These are phyloP conservation scores for Calephelis perditalis DNA, from an alignment of 2,888 invertebrate genomes.

Conservation along the genomic window DNA sequence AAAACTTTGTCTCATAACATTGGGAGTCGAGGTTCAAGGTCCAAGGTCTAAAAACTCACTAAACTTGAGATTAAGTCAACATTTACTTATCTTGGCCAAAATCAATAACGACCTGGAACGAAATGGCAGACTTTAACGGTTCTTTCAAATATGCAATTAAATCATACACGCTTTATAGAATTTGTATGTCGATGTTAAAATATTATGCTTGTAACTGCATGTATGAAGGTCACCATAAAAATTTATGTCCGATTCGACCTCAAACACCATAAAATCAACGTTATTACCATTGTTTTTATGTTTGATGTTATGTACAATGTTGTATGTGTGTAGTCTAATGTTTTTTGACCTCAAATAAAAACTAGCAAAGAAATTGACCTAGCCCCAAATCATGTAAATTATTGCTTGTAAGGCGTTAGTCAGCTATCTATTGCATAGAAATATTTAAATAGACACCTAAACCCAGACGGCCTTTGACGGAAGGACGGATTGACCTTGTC, in stretches of 20 bases:
- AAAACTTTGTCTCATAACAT: background rate
- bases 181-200: background rate
- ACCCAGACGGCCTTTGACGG: too few species aligned
- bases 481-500: too few species aligned
- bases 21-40: background rate
- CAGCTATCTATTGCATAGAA: too few species aligned
- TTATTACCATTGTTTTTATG: background rate
- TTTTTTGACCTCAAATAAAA: background rate
- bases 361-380: too few species aligned
- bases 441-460: too few species aligned
- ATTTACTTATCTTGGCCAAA: conserved; percentile 2
- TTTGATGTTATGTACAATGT: background rate
- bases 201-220: conserved; percentile 8
- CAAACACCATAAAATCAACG: background rate
- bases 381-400: too few species aligned
- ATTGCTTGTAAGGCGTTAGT: too few species aligned
- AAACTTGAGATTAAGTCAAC: background rate
- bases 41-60: background rate
- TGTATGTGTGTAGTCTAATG: too few species aligned
- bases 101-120: conserved; percentile 8
- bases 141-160: conserved; percentile 3
- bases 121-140: conserved; percentile 5
- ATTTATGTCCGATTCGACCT: conserved; percentile 16
- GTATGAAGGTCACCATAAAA: conserved; percentile 22
- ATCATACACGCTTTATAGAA: background rate